Evolutionary conservation across 2,888 invertebrate genomes (phyloP), one percentile per base, ranked within the genome.

Genomic region (Agrochola circellaris): DNA sequence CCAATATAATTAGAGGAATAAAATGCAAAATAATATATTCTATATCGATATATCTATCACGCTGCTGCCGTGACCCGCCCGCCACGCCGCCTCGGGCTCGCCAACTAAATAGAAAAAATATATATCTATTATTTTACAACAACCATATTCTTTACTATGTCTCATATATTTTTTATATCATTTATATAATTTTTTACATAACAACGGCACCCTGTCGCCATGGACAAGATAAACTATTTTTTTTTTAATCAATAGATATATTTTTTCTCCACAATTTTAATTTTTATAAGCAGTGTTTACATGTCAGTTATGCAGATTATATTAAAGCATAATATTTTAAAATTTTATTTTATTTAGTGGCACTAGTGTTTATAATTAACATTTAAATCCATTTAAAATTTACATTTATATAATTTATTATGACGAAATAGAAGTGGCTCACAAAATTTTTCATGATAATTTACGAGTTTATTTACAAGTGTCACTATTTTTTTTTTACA

Each of bases 21-120:
- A 68, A 75, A 72, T 73, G 84, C 88, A 82, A 84, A 83, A 77
- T 77, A 73, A 84, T 77, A 75, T 76, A 51, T 77, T 77, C 61
- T 77, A 77, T 75, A 80, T 80, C 69, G 84, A 81, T 79, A 75
- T 86, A 88, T 82, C 84, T 87, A 87, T 79, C 85, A 85, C 83
- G 77, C 81, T 83, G 81, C 73, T 65, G 61, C 42, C 74, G 70
- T 77, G 76, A 38, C 70, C 74, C 73, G 65, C 64, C n/a, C 74
- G 23, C 66, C 77, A 73, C 74, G 73, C 75, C 78, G 54, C 81
- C 82, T 82, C 70, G 82, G 79, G 80, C 88, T 87, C 81, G 89
- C 90, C 91, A 93, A 95, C 90, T 89, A 85, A 94, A 94, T 93
- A 91, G 88, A 92, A 93, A 94, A 94, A 93, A 95, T 94, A 93